phyloP scores from a whole-genome alignment of 2,888 invertebrate species.

The Luffia ferchaultella region DNA sequence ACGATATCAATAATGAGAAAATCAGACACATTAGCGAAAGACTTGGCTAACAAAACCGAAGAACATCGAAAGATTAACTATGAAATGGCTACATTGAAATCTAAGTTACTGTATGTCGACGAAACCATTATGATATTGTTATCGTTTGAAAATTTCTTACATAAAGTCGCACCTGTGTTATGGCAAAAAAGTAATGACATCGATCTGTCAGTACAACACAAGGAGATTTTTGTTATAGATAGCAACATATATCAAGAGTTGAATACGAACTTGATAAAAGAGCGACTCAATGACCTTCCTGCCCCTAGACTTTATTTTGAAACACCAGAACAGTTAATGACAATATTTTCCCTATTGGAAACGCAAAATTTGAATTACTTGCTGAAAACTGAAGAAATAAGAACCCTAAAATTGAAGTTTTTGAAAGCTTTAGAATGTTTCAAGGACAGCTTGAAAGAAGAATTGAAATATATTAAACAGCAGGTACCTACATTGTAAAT shows the following conservation, averaged over 20 bases:
- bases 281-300: conserved; percentile 31
- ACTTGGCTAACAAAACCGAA: conserved; percentile 40
- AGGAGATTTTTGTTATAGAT: conserved; percentile 35
- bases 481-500: conserved; percentile 28
- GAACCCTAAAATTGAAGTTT: conserved; percentile 43
- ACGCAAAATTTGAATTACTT: conserved; percentile 56
- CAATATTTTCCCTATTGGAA: conserved; percentile 40
- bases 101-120: conserved; percentile 50
- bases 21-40: conserved; percentile 45
- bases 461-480: conserved; percentile 38
- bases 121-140: conserved; percentile 46
- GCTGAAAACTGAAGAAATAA: conserved; percentile 46
- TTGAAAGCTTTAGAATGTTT: conserved; percentile 33
- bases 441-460: conserved; percentile 30
- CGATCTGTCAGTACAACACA: conserved; percentile 26
- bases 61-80: conserved; percentile 44
- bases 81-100: conserved; percentile 45
- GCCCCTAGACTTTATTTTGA: conserved; percentile 43
- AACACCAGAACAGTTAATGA: conserved; percentile 37
- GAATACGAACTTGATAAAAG: conserved; percentile 25
- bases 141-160: conserved; percentile 50
- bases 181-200: conserved; percentile 44
- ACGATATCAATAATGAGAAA: conserved; percentile 53
- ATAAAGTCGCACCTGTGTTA: conserved; percentile 44
- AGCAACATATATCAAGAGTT: conserved; percentile 38